Evolutionary conservation across 2,888 invertebrate genomes (phyloP).

Genomic region (Pristionchus exspectatus): DNA sequence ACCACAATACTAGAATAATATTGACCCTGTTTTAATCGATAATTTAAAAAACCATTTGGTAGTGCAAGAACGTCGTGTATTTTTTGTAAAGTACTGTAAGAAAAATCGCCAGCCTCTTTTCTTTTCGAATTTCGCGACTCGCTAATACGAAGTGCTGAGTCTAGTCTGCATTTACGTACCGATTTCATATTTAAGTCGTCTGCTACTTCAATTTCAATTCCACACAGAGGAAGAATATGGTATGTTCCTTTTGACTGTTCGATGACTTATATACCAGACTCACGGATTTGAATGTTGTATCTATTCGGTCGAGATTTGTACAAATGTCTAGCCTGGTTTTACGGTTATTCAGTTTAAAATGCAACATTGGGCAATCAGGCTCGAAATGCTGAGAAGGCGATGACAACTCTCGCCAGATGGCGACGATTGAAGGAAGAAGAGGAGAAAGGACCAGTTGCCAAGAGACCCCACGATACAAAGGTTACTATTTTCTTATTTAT

Average conservation of each 20-base stretch:
- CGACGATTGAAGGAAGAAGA: slow-evolving; percentile 95
- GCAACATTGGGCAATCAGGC: slow-evolving; percentile 83
- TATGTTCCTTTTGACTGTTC: not conserved
- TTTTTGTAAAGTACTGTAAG: not conserved
- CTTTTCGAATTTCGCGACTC: not conserved
- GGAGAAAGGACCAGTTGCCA: slow-evolving; percentile 78
- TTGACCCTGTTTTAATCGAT: too few species aligned
- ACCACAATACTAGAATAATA: too few species aligned
- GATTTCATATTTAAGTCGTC: not conserved
- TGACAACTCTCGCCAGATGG: slow-evolving; percentile 99
- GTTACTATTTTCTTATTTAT: not conserved
- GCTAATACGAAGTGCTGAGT: not conserved
- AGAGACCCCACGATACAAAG: slow-evolving; percentile 84
- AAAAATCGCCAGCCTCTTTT: not conserved
- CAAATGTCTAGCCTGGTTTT: not conserved
- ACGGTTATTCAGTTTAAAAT: not conserved
- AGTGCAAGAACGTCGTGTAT: too few species aligned
- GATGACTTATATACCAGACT: not conserved
- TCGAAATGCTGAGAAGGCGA: slow-evolving; percentile 97
- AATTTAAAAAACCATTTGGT: too few species aligned
- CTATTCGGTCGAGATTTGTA: not conserved
- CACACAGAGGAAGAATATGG: not conserved
- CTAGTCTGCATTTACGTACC: not conserved
- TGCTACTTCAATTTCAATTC: not conserved
- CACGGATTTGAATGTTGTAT: not conserved